These are phyloP conservation scores for Xylocopa sonorina DNA, from an alignment of 1,140 invertebrate species.

Conservation along the genomic window DNA sequence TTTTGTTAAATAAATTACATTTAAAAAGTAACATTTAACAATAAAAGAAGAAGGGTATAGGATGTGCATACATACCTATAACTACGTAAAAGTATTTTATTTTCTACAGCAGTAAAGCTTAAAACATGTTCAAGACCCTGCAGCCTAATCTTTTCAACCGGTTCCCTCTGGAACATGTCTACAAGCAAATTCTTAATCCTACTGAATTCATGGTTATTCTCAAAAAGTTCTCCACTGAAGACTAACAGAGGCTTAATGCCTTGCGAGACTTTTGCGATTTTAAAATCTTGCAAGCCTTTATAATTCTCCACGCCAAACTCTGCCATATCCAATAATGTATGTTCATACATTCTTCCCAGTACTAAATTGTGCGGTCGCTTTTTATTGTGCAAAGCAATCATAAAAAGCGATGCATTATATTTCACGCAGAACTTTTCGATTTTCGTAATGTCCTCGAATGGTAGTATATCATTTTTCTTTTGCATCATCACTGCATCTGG, in stretches of 20 bases:
- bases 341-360: slow-evolving; percentile 94
- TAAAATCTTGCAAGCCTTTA: slow-evolving; percentile 90
- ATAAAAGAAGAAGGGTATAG: neutral
- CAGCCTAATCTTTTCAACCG: slow-evolving; percentile 90
- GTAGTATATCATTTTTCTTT: slow-evolving; percentile 92
- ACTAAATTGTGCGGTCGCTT: slow-evolving; percentile 97
- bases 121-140: slow-evolving; percentile 97
- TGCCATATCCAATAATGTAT: slow-evolving; percentile 96
- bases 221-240: slow-evolving; percentile 97
- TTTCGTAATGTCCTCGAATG: slow-evolving; percentile 92
- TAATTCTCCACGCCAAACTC: slow-evolving; percentile 96
- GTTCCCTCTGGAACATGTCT: slow-evolving; percentile 96
- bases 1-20: neutral
- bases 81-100: slow-evolving; percentile 91
- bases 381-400: slow-evolving; percentile 95
- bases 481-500: slow-evolving; percentile 90
- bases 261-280: slow-evolving; percentile 88
- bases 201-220: slow-evolving; percentile 89
- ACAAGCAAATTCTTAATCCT: slow-evolving; percentile 94
- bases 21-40: neutral
- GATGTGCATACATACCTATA: slow-evolving; percentile 85
- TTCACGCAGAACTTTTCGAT: slow-evolving; percentile 94
- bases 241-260: slow-evolving; percentile 96
- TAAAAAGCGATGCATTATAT: slow-evolving; percentile 94
- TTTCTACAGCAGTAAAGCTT: slow-evolving; percentile 92